phyloP scores from a whole-genome alignment of 1,140 invertebrate genomes.

The Copidosoma floridanum region DNA sequence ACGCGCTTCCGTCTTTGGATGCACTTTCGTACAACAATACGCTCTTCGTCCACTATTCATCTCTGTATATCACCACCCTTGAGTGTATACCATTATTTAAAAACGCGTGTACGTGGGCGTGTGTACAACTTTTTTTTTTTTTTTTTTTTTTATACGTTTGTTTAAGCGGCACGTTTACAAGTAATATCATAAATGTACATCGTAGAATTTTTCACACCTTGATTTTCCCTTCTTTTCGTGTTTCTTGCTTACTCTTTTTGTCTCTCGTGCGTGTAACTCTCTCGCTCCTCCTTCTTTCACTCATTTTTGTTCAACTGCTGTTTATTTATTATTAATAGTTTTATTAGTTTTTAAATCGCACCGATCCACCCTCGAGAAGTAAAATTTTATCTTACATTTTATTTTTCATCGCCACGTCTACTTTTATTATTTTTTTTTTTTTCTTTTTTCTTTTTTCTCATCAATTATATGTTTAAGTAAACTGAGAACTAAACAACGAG shows the following conservation, averaged over 20 bases:
- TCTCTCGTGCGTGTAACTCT: background rate
- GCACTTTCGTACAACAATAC: no score
- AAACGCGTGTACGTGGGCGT: conserved; percentile 22
- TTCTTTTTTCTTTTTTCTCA: background rate
- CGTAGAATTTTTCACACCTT: conserved; percentile 22
- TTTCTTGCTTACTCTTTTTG: background rate
- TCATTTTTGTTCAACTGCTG: background rate
- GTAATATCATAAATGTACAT: conserved; percentile 35
- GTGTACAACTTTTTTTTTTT: conserved; percentile 20
- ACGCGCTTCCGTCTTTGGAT: background rate
- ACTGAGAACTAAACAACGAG: conserved; percentile 22
- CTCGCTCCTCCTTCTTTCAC: background rate
- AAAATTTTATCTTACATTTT: conserved; percentile 11
- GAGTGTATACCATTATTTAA: no score
- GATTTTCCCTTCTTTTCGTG: background rate
- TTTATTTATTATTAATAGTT: background rate
- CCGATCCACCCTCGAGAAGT: conserved; percentile 1
- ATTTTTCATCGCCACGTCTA: no score
- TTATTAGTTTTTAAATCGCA: no score
- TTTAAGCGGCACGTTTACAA: conserved; percentile 42
- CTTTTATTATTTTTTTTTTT: background rate
- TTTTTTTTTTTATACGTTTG: conserved; percentile 27
- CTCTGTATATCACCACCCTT: no score
- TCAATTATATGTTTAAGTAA: background rate
- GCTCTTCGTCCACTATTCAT: background rate